Percentiles rank a stretch among this genome's conserved stretches.
Evolutionary conservation across 2,113 vertebrate genomes (phyloP).

Genomic region (Lamprologus sp.): DNA sequence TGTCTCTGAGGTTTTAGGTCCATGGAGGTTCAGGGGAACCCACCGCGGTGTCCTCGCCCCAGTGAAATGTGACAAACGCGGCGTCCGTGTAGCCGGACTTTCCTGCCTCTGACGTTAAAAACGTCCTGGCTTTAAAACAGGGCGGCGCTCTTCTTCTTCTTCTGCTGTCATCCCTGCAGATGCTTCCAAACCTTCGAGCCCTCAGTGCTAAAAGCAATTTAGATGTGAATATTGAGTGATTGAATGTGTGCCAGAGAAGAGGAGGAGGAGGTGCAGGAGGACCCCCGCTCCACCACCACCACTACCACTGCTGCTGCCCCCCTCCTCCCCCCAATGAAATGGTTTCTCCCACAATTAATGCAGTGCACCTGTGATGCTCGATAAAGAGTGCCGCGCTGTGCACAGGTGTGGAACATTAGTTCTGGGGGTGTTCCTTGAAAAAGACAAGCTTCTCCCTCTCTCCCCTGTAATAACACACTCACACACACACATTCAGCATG

Average conservation of each 20-base stretch:
- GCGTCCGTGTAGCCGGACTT: slow-evolving; percentile 12
- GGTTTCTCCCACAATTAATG: slow-evolving; percentile 79
- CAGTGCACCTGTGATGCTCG: slow-evolving; percentile 79
- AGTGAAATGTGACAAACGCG: slow-evolving; percentile 22
- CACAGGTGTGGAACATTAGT: slow-evolving; percentile 84
- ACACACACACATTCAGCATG: slow-evolving; percentile 22
- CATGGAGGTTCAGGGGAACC: background rate
- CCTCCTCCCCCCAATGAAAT: slow-evolving; percentile 51
- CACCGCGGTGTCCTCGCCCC: background rate
- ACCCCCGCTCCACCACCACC: slow-evolving; percentile 9
- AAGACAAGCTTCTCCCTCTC: slow-evolving; percentile 66
- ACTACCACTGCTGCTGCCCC: background rate
- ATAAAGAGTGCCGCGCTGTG: slow-evolving; percentile 76
- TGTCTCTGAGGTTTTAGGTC: background rate
- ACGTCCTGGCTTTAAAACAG: slow-evolving; percentile 54
- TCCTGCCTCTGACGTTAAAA: slow-evolving; percentile 23
- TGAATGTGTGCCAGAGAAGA: slow-evolving; percentile 66
- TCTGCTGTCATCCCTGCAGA: slow-evolving; percentile 56
- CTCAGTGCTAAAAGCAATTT: slow-evolving; percentile 66
- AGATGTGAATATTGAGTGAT: slow-evolving; percentile 68
- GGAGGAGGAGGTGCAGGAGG: slow-evolving; percentile 24
- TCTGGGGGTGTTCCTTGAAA: slow-evolving; percentile 78
- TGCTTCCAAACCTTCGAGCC: slow-evolving; percentile 55
- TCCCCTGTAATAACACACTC: slow-evolving; percentile 57
- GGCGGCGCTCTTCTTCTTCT: slow-evolving; percentile 49